Evolutionary conservation across 2,888 invertebrate genomes (phyloP).

Genomic region (Andrena chrysosceles): DNA sequence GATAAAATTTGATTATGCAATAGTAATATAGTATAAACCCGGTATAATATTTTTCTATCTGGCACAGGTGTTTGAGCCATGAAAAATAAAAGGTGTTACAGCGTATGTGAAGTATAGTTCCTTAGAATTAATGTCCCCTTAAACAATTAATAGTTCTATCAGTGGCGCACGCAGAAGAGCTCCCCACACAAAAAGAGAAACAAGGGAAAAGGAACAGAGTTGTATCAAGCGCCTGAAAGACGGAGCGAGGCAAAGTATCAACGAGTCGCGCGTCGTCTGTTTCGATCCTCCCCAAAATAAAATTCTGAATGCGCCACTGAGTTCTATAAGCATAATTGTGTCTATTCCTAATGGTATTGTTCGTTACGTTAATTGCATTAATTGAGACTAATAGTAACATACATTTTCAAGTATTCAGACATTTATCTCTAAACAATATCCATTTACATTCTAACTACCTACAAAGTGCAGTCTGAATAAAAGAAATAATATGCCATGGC

Average conservation of each 20-base stretch:
- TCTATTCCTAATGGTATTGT: slow-evolving; percentile 28
- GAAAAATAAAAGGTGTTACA: slow-evolving; percentile 8
- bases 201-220: no score
- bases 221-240: no score
- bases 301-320: no score
- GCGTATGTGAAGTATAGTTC: slow-evolving; percentile 19
- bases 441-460: slow-evolving; percentile 33
- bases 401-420: slow-evolving; percentile 44
- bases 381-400: slow-evolving; percentile 27
- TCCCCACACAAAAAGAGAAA: no score
- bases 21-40: slow-evolving; percentile 1
- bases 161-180: not conserved
- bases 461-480: slow-evolving; percentile 41
- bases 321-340: slow-evolving; percentile 12
- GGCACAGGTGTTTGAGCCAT: not conserved
- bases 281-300: no score
- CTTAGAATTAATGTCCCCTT: slow-evolving; percentile 24
- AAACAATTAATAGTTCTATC: slow-evolving; percentile 26
- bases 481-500: slow-evolving; percentile 47
- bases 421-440: slow-evolving; percentile 12
- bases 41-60: slow-evolving; percentile 1
- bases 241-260: no score
- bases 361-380: slow-evolving; percentile 27
- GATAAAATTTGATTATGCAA: slow-evolving; percentile 10
- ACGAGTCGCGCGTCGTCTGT: no score